A percentile compares a stretch with the other conserved stretches of the same genome.
Evolutionary conservation across 2,113 vertebrate genomes (phyloP).

Genomic region (Equus quagga): DNA sequence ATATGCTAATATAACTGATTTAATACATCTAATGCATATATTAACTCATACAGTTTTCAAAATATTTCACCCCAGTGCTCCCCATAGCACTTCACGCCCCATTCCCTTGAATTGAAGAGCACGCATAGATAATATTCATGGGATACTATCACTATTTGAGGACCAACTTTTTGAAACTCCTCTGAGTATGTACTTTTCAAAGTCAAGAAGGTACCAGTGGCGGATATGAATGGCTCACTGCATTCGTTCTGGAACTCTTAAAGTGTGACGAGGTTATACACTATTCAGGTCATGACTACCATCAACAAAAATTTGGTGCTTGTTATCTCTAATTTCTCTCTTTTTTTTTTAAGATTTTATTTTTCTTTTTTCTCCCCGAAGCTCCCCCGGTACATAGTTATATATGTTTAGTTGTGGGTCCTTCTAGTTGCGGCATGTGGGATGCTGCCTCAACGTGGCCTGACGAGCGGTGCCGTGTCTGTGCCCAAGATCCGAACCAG

Average conservation of each 20-base stretch:
- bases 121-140: conserved; percentile 7
- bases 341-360: too few species aligned
- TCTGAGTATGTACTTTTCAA: neutral
- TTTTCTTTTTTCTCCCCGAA: too few species aligned
- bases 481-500: too few species aligned
- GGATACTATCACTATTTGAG: conserved; percentile 8
- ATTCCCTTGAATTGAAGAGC: neutral
- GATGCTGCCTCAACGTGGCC: too few species aligned
- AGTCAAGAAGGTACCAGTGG: neutral
- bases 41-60: neutral
- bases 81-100: neutral
- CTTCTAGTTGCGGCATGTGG: too few species aligned
- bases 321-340: neutral
- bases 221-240: neutral
- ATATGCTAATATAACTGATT: neutral
- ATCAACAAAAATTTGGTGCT: neutral
- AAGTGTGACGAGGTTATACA: neutral
- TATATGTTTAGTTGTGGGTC: too few species aligned
- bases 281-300: conserved; percentile 6
- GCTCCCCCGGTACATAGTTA: too few species aligned
- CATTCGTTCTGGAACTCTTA: neutral
- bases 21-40: neutral
- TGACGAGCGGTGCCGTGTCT: too few species aligned
- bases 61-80: neutral
- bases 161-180: neutral